phyloP scores from a whole-genome alignment of 37 sponge, comb jelly and placozoan genomes.

The Ephydatia muelleri region DNA sequence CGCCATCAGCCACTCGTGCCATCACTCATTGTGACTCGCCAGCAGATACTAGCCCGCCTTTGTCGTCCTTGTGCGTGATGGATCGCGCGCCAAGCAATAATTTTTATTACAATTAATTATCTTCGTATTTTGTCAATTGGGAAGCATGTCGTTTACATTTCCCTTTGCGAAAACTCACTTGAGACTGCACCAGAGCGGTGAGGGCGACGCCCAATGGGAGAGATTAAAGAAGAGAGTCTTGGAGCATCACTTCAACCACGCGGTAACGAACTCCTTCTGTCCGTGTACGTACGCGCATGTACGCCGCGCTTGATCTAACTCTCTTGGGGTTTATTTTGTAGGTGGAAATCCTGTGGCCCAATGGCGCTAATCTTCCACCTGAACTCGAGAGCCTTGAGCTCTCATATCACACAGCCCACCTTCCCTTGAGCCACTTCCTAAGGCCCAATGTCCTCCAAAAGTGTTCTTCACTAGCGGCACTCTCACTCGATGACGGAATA shows the following conservation, averaged over 20 bases:
- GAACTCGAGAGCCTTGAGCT: not conserved
- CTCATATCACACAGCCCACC: conserved; percentile 31
- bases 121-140: not conserved
- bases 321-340: not conserved
- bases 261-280: conserved; percentile 13
- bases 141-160: not conserved
- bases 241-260: conserved; percentile 57
- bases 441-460: conserved; percentile 25
- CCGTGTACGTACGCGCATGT: not conserved
- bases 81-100: too few relatives aligned
- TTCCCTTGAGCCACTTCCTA: conserved; percentile 39
- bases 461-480: conserved; percentile 13
- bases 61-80: too few relatives aligned
- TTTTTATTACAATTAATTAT: not conserved
- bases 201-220: conserved; percentile 11
- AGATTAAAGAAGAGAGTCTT: conserved; percentile 23
- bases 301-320: not conserved
- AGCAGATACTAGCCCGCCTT: too few relatives aligned
- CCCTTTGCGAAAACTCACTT: conserved; percentile 31
- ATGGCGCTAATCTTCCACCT: not conserved
- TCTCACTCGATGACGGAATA: conserved; percentile 42
- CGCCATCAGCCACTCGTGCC: not conserved
- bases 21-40: not conserved
- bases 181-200: conserved; percentile 31
- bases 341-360: conserved; percentile 54